Base-by-base conservation (phyloP, 2,797 vertebrate species). In the Clarias fuscus region DNA sequence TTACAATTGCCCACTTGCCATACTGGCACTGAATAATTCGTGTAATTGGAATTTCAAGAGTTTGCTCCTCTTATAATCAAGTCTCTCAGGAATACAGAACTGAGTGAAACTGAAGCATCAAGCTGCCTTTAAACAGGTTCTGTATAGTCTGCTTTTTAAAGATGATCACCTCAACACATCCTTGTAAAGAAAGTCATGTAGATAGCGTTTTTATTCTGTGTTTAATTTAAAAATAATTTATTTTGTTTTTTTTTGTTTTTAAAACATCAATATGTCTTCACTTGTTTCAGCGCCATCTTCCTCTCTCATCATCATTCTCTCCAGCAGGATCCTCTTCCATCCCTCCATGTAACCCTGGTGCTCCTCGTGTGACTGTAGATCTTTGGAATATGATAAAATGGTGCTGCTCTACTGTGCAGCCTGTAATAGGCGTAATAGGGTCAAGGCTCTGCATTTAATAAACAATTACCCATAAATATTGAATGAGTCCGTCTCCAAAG, bases 381-480 rank as follows among this genome's bases (percentile, higher is more conserved):
- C 94, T 94, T 92, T 90, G 86, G 90, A 92, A 93, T 92, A 92
- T 92, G 93, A 91, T 92, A 89, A 92, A 93, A 91, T 83, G 89
- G 88, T 85, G 90, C 24, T 70, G 86, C 85, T 84, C 53, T 58
- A 89, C 87, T 70, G 89, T 91, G 78, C 86, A 82, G 84, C 86
- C 89, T 92, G 91, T 95, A 95, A 94, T 93, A 93, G 93, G 93
- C 93, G 93, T 95, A 95, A 96, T 95, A 94, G 94, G 96, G 95
- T 96, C 95, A 95, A 93, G 93, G 90, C 90, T 86, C 92, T 93
- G 95, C 95, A 96, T 96, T 96, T 96, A 96, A 96, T 96, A 96
- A 96, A 96, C 95, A 96, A 95, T 96, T 96, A 96, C 93, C 93
- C 90, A 96, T 96, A 93, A 95, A 96, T 96, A 95, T 96, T 96